Conservation (phyloP, 2,797 vertebrate genomes). For the Taenioides sp. region DNA sequence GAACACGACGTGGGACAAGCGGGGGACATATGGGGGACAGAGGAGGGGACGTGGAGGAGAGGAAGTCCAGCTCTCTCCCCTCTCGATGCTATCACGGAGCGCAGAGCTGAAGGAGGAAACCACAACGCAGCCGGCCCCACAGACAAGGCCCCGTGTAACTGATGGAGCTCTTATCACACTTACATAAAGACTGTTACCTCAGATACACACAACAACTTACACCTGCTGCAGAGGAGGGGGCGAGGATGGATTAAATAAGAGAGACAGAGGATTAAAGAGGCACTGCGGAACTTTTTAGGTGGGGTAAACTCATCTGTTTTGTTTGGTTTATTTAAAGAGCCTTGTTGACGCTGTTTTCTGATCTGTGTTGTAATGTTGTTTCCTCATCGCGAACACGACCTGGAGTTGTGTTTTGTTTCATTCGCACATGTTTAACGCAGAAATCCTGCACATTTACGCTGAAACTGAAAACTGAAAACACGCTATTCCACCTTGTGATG, state of each 20-base stretch:
- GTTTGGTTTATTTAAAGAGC: too few species aligned
- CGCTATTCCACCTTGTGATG: too few species aligned
- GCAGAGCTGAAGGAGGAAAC: conserved; percentile 84
- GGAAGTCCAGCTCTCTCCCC: conserved; percentile 77
- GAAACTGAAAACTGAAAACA: too few species aligned
- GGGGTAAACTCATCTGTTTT: too few species aligned
- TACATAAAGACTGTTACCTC: conserved; percentile 46
- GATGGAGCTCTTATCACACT: conserved; percentile 44
- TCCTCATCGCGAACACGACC: too few species aligned
- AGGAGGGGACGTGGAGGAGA: conserved; percentile 34
- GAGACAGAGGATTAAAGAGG: too few species aligned
- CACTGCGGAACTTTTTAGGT: too few species aligned
- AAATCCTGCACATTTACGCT: too few species aligned
- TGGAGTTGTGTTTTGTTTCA: too few species aligned
- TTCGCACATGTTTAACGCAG: too few species aligned
- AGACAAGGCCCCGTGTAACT: conserved; percentile 49
- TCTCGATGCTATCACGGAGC: conserved; percentile 83
- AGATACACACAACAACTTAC: background rate
- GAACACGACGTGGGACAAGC: background rate
- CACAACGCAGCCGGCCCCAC: conserved; percentile 60
- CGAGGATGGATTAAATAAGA: background rate
- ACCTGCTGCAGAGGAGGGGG: background rate
- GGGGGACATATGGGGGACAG: background rate
- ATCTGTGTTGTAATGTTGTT: too few species aligned
- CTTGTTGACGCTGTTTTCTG: too few species aligned